A percentile compares a stretch with the other conserved stretches of the same genome.
Evolutionary conservation across 2,113 vertebrate species (phyloP).

Genomic region (cattle (Bos taurus)): DNA sequence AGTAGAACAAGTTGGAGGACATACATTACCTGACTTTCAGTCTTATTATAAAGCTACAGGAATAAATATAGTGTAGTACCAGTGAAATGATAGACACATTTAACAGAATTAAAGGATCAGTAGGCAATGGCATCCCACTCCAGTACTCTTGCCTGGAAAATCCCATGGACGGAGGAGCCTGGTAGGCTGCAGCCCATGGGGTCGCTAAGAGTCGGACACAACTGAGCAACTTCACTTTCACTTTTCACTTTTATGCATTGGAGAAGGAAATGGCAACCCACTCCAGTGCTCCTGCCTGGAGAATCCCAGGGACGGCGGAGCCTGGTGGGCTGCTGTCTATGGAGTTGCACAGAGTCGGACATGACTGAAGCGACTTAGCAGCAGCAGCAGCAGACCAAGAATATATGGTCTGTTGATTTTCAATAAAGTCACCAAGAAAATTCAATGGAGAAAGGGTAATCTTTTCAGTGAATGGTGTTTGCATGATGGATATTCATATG

Average conservation of each 20-base stretch:
- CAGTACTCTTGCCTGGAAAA: too few relatives aligned
- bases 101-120: background rate
- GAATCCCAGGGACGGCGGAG: too few relatives aligned
- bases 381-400: background rate
- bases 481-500: background rate
- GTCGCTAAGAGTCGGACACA: too few relatives aligned
- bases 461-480: background rate
- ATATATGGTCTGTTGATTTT: background rate
- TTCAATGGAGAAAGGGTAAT: background rate
- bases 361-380: too few relatives aligned
- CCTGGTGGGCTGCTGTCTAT: too few relatives aligned
- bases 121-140: background rate
- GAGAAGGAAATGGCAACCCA: too few relatives aligned
- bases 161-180: too few relatives aligned
- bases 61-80: background rate
- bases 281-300: too few relatives aligned
- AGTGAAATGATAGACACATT: background rate
- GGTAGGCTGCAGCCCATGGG: too few relatives aligned
- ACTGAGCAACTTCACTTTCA: too few relatives aligned
- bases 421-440: background rate
- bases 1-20: background rate
- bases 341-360: too few relatives aligned
- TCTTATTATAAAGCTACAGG: background rate
- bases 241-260: too few relatives aligned
- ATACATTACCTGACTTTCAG: background rate